These are phyloP conservation scores for Antheraea yamamai DNA, from an alignment of 2,888 invertebrate species.

Conservation along the genomic window DNA sequence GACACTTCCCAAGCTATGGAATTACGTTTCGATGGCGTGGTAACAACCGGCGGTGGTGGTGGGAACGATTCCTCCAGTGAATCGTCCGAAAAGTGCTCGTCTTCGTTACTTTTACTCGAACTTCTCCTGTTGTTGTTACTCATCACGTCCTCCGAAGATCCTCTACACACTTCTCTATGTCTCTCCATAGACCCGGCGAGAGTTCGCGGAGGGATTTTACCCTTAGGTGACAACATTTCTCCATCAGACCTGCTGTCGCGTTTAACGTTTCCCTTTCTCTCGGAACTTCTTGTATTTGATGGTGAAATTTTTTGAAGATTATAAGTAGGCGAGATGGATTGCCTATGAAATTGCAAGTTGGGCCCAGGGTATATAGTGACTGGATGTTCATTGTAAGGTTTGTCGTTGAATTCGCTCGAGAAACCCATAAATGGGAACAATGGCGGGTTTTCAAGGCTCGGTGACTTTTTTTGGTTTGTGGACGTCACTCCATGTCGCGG, in stretches of 20 bases:
- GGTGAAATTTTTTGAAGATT: conserved; percentile 67
- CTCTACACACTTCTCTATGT: conserved; percentile 90
- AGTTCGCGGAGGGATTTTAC: conserved; percentile 86
- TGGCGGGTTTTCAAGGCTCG: conserved; percentile 70
- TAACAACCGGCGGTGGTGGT: conserved; percentile 81
- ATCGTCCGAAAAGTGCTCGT: conserved; percentile 90
- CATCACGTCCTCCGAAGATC: conserved; percentile 77
- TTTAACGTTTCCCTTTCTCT: conserved; percentile 61
- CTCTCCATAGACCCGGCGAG: conserved; percentile 87
- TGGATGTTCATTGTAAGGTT: conserved; percentile 84
- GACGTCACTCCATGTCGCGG: conserved; percentile 56
- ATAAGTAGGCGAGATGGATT: conserved; percentile 71
- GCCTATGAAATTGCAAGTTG: conserved; percentile 65
- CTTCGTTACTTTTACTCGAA: conserved; percentile 67
- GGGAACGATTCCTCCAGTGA: conserved; percentile 90
- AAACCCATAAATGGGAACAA: conserved; percentile 79
- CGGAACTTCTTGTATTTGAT: conserved; percentile 64
- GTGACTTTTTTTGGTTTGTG: conserved; percentile 61
- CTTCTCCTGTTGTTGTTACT: conserved; percentile 62
- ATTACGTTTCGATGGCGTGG: conserved; percentile 86
- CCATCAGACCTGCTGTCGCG: conserved; percentile 71
- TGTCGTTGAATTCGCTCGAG: conserved; percentile 75
- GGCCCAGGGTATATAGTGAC: conserved; percentile 86
- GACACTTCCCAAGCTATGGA: conserved; percentile 95
- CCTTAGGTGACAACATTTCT: conserved; percentile 72